A percentile compares a stretch with the other conserved stretches of the same genome.
Evolutionary conservation across 2,888 invertebrate genomes (phyloP).

Genomic region (Caenorhabditis sinica): DNA sequence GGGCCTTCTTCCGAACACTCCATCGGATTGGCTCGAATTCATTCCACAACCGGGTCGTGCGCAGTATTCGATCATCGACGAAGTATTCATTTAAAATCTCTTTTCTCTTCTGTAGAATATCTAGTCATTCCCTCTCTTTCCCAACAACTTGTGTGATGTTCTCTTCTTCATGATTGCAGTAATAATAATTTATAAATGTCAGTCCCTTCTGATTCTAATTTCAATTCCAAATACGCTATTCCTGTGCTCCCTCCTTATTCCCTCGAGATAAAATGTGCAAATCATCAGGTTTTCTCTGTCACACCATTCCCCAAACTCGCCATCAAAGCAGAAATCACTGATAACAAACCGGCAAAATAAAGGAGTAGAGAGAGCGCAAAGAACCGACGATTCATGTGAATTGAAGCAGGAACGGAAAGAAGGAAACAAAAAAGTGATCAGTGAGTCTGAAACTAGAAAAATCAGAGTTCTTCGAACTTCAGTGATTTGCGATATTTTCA

Average conservation of each 20-base stretch:
- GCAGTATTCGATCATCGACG: constrained; percentile 70
- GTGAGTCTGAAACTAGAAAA: constrained; percentile 17
- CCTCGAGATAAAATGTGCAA: not conserved
- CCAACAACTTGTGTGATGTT: constrained; percentile 20
- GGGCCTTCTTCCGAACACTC: constrained; percentile 82
- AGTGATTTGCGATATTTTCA: too few relatives aligned
- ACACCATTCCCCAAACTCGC: constrained; percentile 45
- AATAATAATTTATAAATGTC: constrained; percentile 25
- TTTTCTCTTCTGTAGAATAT: not conserved
- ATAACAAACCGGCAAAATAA: constrained; percentile 36
- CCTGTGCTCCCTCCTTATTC: not conserved
- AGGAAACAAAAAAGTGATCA: constrained; percentile 14
- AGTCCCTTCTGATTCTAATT: too few relatives aligned
- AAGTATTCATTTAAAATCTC: constrained; percentile 44
- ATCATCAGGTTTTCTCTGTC: constrained; percentile 28
- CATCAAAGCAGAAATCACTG: constrained; percentile 51
- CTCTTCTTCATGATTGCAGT: constrained; percentile 22
- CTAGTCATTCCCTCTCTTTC: constrained; percentile 55
- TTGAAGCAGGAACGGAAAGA: constrained; percentile 4
- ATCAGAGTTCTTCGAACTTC: not conserved
- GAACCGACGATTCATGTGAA: constrained; percentile 54
- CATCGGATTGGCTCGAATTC: constrained; percentile 81
- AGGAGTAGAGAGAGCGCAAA: constrained; percentile 19
- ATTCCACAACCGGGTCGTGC: constrained; percentile 71
- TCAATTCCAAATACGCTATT: too few relatives aligned